Base-by-base conservation (phyloP, 30 jellyfish, hydroid and myxozoan species). In the Hydractinia symbiolongicarpus region DNA sequence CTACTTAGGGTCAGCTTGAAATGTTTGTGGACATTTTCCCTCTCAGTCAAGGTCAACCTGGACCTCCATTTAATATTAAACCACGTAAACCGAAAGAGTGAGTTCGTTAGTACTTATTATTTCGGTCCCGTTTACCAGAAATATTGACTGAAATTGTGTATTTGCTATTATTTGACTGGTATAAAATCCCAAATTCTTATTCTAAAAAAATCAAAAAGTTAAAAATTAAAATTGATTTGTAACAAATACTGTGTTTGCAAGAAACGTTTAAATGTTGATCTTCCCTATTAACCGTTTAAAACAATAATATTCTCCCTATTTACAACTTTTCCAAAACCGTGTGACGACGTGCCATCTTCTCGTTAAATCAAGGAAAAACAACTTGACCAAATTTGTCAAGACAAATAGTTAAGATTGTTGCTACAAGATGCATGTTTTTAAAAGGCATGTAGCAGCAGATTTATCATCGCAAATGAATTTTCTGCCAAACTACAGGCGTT, bases 11-110 rank as follows among this genome's bases (percentile, higher is more conserved):
- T 16, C 98, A 93, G 84, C 60, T 93, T 14, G 96, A 93, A 83
- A 78, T 93, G 94, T 93, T 95, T 95, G 95, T 93, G 53, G 98
- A 93, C 72, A 84, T 93, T 70, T 88, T 87, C 80, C 98, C 98
- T 62, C 78, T 83, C 70, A 54, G 11, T 86, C 90, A 82, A 57
- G 98, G 98, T 61, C 94, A 78, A 4, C 98, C 98, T 51, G 98
- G 98, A 51, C 98, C 98, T 55, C 94, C 98, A 8, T 84, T 93
- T 54, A 93, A 87, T 72, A 81, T 93, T 58, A 61, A 91, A 5
- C 94, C 98, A 66, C 84, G 98, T 54, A 83, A 87, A 66, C 96
- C 98, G 13, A 93, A 87, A 85, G 94, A 82, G 98, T 93, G 68
- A 15, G 17, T 21, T 78, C 10, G 13, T 76, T 72, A 8, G 44